Conservation (phyloP, 2,888 invertebrate species). For the Phragmatobia fuliginosa region DNA sequence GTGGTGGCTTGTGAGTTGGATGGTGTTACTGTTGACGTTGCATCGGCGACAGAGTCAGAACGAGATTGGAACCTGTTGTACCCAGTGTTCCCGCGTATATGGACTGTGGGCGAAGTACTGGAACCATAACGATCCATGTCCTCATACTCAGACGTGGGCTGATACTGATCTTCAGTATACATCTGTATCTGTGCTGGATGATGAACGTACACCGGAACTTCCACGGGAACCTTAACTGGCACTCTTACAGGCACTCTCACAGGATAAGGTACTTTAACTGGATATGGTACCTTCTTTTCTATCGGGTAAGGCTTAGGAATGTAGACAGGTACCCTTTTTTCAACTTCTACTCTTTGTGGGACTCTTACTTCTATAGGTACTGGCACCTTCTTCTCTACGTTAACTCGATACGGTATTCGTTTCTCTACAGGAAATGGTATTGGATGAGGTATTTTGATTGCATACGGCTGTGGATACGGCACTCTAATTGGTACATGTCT, state of each 20-base stretch:
- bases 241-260: constrained; percentile 68
- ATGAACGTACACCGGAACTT: constrained; percentile 72
- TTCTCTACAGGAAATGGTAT: constrained; percentile 81
- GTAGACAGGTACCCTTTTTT: constrained; percentile 66
- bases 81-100: constrained; percentile 69
- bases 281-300: constrained; percentile 67
- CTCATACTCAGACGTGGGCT: constrained; percentile 27
- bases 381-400: constrained; percentile 81
- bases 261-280: constrained; percentile 77
- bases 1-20: constrained; percentile 47
- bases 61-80: constrained; percentile 72
- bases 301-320: constrained; percentile 75
- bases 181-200: constrained; percentile 63
- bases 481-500: constrained; percentile 77
- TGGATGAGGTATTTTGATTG: constrained; percentile 84
- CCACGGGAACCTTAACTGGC: constrained; percentile 68
- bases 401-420: constrained; percentile 77
- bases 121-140: constrained; percentile 27
- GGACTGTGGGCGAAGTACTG: constrained; percentile 59
- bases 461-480: constrained; percentile 80
- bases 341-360: constrained; percentile 58
- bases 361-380: constrained; percentile 73
- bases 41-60: constrained; percentile 59
- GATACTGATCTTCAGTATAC: constrained; percentile 50
- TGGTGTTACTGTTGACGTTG: constrained; percentile 46